Evolutionary conservation across 2,888 invertebrate species (phyloP), one percentile per base, ranked within the genome.

Genomic region (Tipula helvola): DNA sequence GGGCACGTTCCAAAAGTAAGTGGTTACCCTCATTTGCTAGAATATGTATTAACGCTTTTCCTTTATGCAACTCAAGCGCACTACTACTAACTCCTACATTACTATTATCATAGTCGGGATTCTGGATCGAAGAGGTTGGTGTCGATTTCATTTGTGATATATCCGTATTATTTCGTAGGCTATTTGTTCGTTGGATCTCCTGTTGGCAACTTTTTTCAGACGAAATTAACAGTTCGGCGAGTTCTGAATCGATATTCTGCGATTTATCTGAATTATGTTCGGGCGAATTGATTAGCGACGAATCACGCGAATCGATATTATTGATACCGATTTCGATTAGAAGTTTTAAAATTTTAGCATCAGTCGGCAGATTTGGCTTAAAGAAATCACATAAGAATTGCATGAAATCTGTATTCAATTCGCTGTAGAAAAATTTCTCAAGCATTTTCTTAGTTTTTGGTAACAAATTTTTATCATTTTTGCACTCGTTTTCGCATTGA

Each of bases 11-110:
- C 16, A 96, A 91, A 0, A 95, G 91, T 85, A 94, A 94, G 47
- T 95, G 94, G 88, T 96, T 95, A 0, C 96, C 96, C 89, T 94
- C 95, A 87, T 95, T 94, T 7, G 96, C 95, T 42, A 97, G 92
- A 86, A 95, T 95, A 90, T 96, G 96, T 41, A 97, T 93, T 0
- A 95, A 92, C 0, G 95, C 95, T 57, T 96, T 94, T 86, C 95
- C 95, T 87, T 92, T 92, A 87, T 92, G 91, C 87, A 92, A 89
- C 88, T 91, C 93, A 57, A 91, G 90, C 71, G 91, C 90, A 89
- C 84, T 39, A 84, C 39, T 84, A 84, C 84, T 41, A 71, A 71
- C 28, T 2, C 84, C 84, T 16, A 39, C 41, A 28, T 84, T 42
- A 3, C 83, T 87, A 36, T 87, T 83, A 86, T 86, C 44, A 18